Conservation (phyloP, 2,888 invertebrate species). For the Scaptomyza caliginosa region DNA sequence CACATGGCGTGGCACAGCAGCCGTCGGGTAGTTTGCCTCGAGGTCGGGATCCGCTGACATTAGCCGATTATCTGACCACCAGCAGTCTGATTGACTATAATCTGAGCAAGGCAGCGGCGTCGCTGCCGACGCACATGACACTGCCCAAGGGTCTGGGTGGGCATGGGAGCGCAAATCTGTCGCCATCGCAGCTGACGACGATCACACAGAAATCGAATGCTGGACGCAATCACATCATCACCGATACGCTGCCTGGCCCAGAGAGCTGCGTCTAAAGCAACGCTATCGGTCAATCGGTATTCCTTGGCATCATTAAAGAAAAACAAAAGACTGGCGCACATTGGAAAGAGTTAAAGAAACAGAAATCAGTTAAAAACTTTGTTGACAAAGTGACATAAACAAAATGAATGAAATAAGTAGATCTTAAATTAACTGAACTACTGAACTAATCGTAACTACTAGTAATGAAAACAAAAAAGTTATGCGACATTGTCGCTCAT, state of each 20-base stretch:
- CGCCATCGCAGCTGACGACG: conserved; percentile 70
- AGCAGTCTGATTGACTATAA: conserved; percentile 83
- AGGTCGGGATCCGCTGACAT: conserved; percentile 77
- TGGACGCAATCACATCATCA: conserved; percentile 90
- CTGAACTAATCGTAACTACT: conserved; percentile 44
- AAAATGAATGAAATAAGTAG: conserved; percentile 18
- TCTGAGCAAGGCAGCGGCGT: conserved; percentile 78
- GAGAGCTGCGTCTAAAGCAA: conserved; percentile 92
- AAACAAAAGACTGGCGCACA: conserved; percentile 80
- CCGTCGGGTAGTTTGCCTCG: conserved; percentile 64
- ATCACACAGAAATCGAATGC: conserved; percentile 84
- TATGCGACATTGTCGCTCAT: conserved; percentile 29
- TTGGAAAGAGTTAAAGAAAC: conserved; percentile 46
- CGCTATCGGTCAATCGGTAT: conserved; percentile 30
- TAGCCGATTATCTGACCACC: conserved; percentile 82
- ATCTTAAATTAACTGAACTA: conserved; percentile 9
- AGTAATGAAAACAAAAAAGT: conserved; percentile 24
- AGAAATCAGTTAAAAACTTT: conserved; percentile 30
- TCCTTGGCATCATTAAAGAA: conserved; percentile 48
- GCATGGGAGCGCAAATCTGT: conserved; percentile 62
- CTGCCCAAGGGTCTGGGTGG: conserved; percentile 77
- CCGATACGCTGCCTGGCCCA: conserved; percentile 93
- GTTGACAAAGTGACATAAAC: conserved; percentile 3
- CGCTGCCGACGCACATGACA: conserved; percentile 72
- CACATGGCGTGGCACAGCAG: conserved; percentile 62